A percentile compares a stretch with the other conserved stretches of the same genome.
These are phyloP conservation scores for Coccyzus lansbergi DNA, from an alignment of 2,797 vertebrate species.

Conservation along the genomic window DNA sequence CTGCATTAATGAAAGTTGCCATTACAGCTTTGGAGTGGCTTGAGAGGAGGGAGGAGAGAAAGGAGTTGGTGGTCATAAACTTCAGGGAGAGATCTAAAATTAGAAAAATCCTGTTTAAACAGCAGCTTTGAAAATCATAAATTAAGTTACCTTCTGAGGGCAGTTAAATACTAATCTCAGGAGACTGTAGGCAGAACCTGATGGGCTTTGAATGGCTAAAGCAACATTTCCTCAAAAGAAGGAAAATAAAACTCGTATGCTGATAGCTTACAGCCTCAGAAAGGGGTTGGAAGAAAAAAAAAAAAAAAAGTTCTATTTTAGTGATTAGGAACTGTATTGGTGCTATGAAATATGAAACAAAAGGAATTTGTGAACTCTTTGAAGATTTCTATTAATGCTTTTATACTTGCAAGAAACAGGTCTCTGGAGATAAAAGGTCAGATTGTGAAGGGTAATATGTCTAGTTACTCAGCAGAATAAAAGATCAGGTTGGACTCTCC, in stretches of 20 bases:
- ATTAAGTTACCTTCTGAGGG: background rate
- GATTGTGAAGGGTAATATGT: constrained; percentile 60
- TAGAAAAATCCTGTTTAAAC: constrained; percentile 27
- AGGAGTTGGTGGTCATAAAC: background rate
- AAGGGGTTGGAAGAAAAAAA: background rate
- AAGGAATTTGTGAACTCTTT: constrained; percentile 42
- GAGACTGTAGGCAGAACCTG: background rate
- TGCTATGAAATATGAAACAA: constrained; percentile 43
- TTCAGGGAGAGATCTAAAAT: constrained; percentile 12
- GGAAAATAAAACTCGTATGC: background rate
- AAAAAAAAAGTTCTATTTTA: background rate
- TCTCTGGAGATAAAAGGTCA: constrained; percentile 66
- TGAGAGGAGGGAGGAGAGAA: background rate
- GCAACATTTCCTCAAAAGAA: background rate
- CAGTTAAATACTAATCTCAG: background rate
- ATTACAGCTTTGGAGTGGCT: background rate
- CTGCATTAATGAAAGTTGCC: background rate
- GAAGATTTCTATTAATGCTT: constrained; percentile 34
- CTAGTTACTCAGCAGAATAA: constrained; percentile 65
- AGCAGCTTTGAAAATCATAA: constrained; percentile 28
- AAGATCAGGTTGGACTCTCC: constrained; percentile 57
- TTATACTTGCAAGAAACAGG: constrained; percentile 24
- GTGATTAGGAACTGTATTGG: constrained; percentile 5
- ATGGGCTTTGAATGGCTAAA: background rate
- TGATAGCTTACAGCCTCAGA: background rate